These are phyloP conservation scores for Lonchura striata DNA, from an alignment of 2,113 vertebrate species.

Conservation along the genomic window DNA sequence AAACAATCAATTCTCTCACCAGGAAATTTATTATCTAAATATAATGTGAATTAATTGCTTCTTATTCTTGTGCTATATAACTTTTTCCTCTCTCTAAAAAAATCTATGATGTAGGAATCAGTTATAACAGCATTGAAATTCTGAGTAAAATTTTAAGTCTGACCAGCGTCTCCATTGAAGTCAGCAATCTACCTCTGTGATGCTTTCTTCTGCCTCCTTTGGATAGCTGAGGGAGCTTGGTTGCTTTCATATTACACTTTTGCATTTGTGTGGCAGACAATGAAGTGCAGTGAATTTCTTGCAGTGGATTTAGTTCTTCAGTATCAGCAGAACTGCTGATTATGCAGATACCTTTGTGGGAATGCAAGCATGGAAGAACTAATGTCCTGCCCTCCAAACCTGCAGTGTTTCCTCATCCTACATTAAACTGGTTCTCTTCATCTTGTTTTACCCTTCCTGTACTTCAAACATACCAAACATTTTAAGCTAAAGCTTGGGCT, in stretches of 20 bases:
- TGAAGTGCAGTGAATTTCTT: background rate
- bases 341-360: background rate
- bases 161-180: background rate
- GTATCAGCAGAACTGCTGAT: background rate
- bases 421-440: background rate
- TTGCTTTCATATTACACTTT: background rate
- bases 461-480: background rate
- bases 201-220: background rate
- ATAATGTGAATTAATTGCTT: background rate
- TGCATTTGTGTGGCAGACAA: background rate
- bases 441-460: background rate
- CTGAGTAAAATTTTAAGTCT: background rate
- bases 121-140: background rate
- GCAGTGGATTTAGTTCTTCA: background rate
- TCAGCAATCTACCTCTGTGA: background rate
- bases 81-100: background rate
- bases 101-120: background rate
- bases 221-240: background rate
- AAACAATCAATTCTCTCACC: background rate
- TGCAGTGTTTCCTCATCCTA: background rate
- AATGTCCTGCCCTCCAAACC: background rate
- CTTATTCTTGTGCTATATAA: background rate
- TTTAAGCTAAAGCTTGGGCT: background rate
- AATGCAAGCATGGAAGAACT: background rate
- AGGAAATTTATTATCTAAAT: background rate